phyloP scores from a whole-genome alignment of 2,888 invertebrate genomes.

The Gastrophysa polygoni region DNA sequence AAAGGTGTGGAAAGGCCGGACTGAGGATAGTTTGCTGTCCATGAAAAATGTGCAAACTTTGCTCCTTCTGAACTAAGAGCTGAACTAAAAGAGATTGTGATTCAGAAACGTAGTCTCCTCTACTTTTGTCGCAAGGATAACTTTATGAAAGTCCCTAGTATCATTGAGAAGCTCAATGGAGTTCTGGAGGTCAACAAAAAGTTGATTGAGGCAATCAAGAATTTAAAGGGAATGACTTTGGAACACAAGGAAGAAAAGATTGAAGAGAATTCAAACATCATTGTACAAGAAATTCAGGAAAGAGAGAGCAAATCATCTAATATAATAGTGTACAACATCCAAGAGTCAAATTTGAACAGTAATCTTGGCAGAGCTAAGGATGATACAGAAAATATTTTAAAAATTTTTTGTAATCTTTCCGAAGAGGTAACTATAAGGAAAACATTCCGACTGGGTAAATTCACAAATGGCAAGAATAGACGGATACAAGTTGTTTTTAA shows the following conservation, averaged over 20 bases:
- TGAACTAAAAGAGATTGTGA: not conserved
- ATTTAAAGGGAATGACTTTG: not conserved
- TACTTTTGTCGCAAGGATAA: not conserved
- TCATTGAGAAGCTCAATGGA: not conserved
- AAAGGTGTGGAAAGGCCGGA: too few relatives aligned
- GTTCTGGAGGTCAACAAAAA: conserved; percentile 2
- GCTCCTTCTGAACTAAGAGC: too few relatives aligned
- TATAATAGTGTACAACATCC: conserved; percentile 1
- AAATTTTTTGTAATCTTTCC: conserved; percentile 1
- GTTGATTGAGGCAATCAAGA: not conserved
- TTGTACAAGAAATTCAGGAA: too few relatives aligned
- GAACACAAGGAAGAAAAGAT: not conserved
- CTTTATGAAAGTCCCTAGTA: not conserved
- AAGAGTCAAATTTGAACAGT: not conserved
- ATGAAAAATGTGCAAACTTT: conserved; percentile 2
- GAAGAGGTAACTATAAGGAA: not conserved
- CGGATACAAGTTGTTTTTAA: not conserved
- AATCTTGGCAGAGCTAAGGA: not conserved
- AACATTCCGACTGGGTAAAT: conserved; percentile 5
- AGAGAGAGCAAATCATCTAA: conserved; percentile 3
- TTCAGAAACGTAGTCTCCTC: not conserved
- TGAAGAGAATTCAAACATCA: not conserved
- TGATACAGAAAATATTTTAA: not conserved
- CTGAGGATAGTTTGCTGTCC: too few relatives aligned
- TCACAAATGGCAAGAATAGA: not conserved